phyloP scores from a whole-genome alignment of 1,140 invertebrate genomes.

The Meloidogyne hapla region DNA sequence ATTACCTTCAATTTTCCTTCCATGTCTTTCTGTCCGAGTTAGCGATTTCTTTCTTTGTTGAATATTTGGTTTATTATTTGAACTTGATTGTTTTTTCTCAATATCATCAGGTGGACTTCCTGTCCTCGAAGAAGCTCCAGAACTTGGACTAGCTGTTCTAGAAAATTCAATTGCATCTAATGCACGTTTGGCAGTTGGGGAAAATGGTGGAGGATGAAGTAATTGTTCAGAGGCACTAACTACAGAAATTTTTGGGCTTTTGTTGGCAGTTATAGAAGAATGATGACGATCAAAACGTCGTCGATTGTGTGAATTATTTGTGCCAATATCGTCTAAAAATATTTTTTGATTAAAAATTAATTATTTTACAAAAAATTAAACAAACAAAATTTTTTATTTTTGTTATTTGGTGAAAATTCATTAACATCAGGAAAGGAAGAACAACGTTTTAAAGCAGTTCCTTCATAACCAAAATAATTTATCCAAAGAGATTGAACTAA shows the following conservation, averaged over 20 bases:
- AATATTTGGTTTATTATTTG: background rate
- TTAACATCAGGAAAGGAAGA: constrained; percentile 45
- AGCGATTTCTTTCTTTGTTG: background rate
- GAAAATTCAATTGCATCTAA: background rate
- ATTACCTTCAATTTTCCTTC: background rate
- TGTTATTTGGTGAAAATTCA: background rate
- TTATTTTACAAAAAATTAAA: background rate
- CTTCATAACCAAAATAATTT: constrained; percentile 47
- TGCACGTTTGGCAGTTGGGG: background rate
- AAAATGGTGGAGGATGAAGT: background rate
- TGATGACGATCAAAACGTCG: background rate
- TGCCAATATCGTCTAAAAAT: background rate
- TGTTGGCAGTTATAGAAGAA: background rate
- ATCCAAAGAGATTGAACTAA: constrained; percentile 55
- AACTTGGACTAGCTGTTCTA: background rate
- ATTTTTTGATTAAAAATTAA: background rate
- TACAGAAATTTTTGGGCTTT: background rate
- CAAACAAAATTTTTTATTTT: background rate
- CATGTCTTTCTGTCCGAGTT: background rate
- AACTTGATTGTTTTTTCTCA: background rate
- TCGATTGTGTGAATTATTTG: background rate
- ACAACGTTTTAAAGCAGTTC: constrained; percentile 49
- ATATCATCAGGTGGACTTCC: background rate
- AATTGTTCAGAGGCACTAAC: background rate
- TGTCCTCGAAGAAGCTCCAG: background rate